Evolutionary conservation across 2,113 vertebrate species (phyloP), one percentile per base, ranked within the genome.

Genomic region (Brachyhypopomus gauderio): DNA sequence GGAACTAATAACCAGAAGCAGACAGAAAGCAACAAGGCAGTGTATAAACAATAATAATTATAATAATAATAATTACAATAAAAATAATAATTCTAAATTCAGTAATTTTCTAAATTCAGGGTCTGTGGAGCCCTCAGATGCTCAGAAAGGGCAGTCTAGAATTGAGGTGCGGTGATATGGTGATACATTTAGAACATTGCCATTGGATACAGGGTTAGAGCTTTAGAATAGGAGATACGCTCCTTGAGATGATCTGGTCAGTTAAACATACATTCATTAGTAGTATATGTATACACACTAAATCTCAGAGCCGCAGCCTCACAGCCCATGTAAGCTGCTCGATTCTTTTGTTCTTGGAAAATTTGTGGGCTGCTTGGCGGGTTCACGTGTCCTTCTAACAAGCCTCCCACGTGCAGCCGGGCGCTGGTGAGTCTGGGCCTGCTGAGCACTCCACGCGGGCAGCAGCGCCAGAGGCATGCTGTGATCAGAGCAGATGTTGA

Each of bases 401-500:
- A 72, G 56, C 34, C 76, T 75, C 45, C 34, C 62, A 38, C 27
- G 45, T 69, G 3, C 30, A 75, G 17, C 16, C 30, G 71, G 67
- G 58, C 30, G 58, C 36, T 64, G 58, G 74, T 2, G 16, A 79
- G 36, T n/a, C 23, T 23, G 60, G 80, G 63, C 56, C 76, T 82
- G 75, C 63, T 63, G 20, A 30, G 76, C 75, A 52, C 34, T 38
- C 62, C 62, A 63, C 73, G 27, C 70, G 69, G 52, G 41, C 58
- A 73, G 74, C 75, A 48, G 72, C 69, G n/a, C 52, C 25, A 36
- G 41, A 62, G 19, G 41, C 48, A n/a, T 69, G 45, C 71, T 82
- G 71, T 69, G 75, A 75, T 80, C 63, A 64, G 76, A 81, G 71
- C 79, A 82, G 76, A 79, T 79, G 80, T 72, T 74, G 69, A 25